Evolutionary conservation across 37 sponge, comb jelly and placozoan species (phyloP).

Genomic region (Crambe crambe): DNA sequence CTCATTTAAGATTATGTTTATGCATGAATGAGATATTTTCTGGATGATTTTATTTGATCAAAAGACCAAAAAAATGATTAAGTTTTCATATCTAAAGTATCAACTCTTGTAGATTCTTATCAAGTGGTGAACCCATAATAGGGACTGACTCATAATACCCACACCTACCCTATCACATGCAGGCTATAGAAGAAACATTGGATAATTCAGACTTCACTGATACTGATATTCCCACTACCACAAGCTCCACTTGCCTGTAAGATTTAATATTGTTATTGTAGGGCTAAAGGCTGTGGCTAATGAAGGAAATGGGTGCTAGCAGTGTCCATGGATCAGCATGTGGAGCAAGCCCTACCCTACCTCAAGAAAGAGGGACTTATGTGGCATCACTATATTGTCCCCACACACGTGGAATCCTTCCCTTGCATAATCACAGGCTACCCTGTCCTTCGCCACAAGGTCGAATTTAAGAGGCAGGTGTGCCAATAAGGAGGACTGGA

Average conservation of each 20-base stretch:
- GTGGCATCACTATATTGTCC: constrained; percentile 66
- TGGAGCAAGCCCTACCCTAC: constrained; percentile 83
- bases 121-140: too few species aligned
- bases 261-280: background rate
- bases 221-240: constrained; percentile 99
- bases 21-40: constrained; percentile 79
- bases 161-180: too few species aligned
- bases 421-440: constrained; percentile 96
- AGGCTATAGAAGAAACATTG: constrained; percentile 98
- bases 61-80: background rate
- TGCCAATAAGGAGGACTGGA: constrained; percentile 99
- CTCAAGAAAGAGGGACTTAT: constrained; percentile 88
- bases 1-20: constrained; percentile 83
- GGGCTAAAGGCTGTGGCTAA: background rate
- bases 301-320: constrained; percentile 98
- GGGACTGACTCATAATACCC: too few species aligned
- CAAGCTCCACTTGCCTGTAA: too few species aligned
- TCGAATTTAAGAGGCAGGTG: constrained; percentile 85
- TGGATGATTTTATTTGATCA: too few species aligned
- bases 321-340: constrained; percentile 95
- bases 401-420: constrained; percentile 71
- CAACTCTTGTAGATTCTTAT: too few species aligned
- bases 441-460: constrained; percentile 84
- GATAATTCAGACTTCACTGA: constrained; percentile 93
- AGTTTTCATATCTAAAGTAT: too few species aligned